phyloP scores from a whole-genome alignment of 2,797 vertebrate genomes.

The Notolabrus celidotus region DNA sequence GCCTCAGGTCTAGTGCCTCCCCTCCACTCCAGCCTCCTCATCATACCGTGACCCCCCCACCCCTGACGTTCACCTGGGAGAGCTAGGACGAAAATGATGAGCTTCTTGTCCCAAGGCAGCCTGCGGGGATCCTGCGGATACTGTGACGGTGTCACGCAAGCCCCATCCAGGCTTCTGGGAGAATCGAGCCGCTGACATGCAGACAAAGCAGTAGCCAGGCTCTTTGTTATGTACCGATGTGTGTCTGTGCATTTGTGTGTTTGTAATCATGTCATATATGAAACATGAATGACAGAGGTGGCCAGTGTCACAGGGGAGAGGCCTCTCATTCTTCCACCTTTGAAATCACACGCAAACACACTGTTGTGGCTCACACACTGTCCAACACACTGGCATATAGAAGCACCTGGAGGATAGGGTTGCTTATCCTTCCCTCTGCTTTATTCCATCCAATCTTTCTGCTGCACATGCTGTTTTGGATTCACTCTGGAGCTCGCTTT shows the following conservation, averaged over 20 bases:
- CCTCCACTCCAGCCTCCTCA: constrained; percentile 44
- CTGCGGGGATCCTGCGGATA: constrained; percentile 65
- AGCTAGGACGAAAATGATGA: constrained; percentile 64
- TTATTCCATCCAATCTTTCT: constrained; percentile 59
- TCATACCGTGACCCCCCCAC: constrained; percentile 48
- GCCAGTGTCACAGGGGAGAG: constrained; percentile 65
- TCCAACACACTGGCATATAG: constrained; percentile 49
- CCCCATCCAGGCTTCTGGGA: constrained; percentile 59
- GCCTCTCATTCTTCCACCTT: constrained; percentile 61
- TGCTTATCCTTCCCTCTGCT: constrained; percentile 52
- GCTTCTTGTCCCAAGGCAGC: constrained; percentile 69
- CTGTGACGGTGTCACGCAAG: constrained; percentile 71
- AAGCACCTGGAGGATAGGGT: constrained; percentile 55
- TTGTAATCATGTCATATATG: constrained; percentile 70
- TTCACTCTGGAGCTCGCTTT: constrained; percentile 50
- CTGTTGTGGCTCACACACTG: constrained; percentile 30
- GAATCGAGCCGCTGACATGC: constrained; percentile 59
- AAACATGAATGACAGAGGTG: constrained; percentile 72
- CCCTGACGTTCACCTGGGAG: constrained; percentile 72
- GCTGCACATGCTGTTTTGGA: constrained; percentile 56
- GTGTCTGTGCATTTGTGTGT: constrained; percentile 46
- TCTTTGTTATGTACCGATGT: constrained; percentile 52
- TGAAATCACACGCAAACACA: constrained; percentile 57
- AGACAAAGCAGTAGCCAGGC: constrained; percentile 62
- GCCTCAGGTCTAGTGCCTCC: constrained; percentile 66